Evolutionary conservation across 1,140 invertebrate species (phyloP).

Genomic region (Platyura marginata): DNA sequence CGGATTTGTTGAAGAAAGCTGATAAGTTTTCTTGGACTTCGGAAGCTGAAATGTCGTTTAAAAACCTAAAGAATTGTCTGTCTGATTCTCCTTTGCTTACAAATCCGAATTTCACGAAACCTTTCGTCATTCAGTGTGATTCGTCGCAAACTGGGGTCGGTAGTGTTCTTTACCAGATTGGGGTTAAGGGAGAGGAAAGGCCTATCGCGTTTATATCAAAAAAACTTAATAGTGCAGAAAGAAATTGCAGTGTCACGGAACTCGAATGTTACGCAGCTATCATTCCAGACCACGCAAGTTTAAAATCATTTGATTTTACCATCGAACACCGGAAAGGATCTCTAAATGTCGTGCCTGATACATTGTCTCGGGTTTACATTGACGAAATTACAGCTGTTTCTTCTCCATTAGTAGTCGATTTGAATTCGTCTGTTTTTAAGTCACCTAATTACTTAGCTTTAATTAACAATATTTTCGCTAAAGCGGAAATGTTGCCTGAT

Average conservation of each 20-base stretch:
- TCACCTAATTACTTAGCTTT: no score
- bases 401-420: no score
- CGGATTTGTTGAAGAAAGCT: conserved; percentile 7
- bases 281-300: conserved; percentile 26
- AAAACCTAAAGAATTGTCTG: not conserved
- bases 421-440: no score
- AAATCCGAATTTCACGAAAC: conserved; percentile 6
- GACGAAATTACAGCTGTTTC: no score
- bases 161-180: conserved; percentile 6
- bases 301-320: conserved; percentile 23
- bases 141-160: conserved; percentile 8
- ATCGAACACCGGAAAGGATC: conserved; percentile 22
- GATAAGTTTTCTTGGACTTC: conserved; percentile 8
- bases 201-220: not conserved
- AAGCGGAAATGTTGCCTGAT: no score
- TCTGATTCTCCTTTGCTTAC: conserved; percentile 6
- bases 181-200: no score
- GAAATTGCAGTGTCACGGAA: conserved; percentile 13
- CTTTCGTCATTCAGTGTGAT: conserved; percentile 9
- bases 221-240: not conserved
- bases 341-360: conserved; percentile 16
- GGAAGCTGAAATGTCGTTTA: not conserved
- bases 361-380: conserved; percentile 17
- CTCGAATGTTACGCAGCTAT: conserved; percentile 27
- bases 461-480: no score